These are phyloP conservation scores for Thereuonema tuberculata DNA, from an alignment of 1,140 invertebrate species.

Conservation along the genomic window DNA sequence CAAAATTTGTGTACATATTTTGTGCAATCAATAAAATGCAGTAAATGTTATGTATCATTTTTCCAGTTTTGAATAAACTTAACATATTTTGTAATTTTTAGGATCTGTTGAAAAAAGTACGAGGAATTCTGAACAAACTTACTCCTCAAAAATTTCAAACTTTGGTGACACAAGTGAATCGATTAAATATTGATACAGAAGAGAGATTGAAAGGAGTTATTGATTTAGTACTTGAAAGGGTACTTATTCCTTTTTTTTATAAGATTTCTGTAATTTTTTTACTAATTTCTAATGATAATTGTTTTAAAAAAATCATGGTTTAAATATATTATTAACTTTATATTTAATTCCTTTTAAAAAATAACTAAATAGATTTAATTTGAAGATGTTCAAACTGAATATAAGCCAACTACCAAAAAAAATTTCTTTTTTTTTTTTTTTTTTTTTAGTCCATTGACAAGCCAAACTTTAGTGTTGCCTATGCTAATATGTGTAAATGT, in stretches of 20 bases:
- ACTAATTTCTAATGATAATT: too few species aligned
- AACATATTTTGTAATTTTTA: conserved; percentile 31
- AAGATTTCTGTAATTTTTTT: conserved; percentile 16
- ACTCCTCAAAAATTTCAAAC: conserved; percentile 84
- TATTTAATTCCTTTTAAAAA: too few species aligned
- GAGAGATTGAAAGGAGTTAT: conserved; percentile 69
- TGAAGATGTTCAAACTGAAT: too few species aligned
- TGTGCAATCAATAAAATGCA: too few species aligned
- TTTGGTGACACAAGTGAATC: conserved; percentile 57
- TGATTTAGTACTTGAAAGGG: conserved; percentile 82
- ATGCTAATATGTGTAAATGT: conserved; percentile 57
- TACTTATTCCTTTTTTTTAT: conserved; percentile 20
- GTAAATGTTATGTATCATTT: too few species aligned
- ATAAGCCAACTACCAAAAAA: too few species aligned
- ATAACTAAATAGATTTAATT: too few species aligned
- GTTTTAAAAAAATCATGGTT: too few species aligned
- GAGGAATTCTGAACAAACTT: conserved; percentile 84
- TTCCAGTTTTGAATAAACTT: too few species aligned
- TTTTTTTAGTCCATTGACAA: conserved; percentile 67
- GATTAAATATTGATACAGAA: conserved; percentile 62
- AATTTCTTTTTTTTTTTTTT: conserved; percentile 11
- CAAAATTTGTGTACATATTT: too few species aligned
- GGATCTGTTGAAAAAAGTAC: conserved; percentile 63
- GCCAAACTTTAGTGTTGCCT: conserved; percentile 76
- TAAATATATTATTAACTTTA: too few species aligned